Conservation (phyloP, 2,888 invertebrate genomes). For the Minunthozetes semirufus region DNA sequence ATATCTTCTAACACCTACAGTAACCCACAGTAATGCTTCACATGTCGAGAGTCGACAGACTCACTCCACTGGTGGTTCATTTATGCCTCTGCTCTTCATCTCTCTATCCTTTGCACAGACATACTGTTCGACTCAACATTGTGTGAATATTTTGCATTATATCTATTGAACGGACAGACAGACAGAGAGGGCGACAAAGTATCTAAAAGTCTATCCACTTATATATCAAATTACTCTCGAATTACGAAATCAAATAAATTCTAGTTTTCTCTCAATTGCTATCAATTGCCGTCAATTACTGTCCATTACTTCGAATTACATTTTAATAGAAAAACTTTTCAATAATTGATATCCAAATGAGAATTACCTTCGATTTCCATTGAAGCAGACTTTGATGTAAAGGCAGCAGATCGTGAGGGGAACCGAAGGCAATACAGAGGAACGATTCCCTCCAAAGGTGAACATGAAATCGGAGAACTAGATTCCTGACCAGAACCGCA, state of each 20-base stretch:
- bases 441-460: constrained; percentile 48
- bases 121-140: neutral
- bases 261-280: no score
- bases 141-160: no score
- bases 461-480: constrained; percentile 30
- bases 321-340: no score
- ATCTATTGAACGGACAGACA: no score
- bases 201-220: neutral
- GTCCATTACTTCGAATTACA: neutral
- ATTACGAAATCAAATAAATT: neutral
- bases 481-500: constrained; percentile 35
- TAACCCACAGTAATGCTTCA: constrained; percentile 12
- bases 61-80: constrained; percentile 23
- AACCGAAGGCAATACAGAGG: constrained; percentile 49
- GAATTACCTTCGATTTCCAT: constrained; percentile 48
- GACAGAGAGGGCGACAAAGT: constrained; percentile 29
- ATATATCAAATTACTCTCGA: neutral
- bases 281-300: no score
- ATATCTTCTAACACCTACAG: constrained; percentile 29
- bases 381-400: constrained; percentile 46
- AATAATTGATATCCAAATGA: neutral
- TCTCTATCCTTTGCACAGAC: constrained; percentile 26
- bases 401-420: constrained; percentile 46
- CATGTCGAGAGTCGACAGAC: constrained; percentile 8
- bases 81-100: constrained; percentile 38